A percentile compares a stretch with the other conserved stretches of the same genome.
phyloP scores from a whole-genome alignment of 1,140 invertebrate species.

The Ooceraea biroi region DNA sequence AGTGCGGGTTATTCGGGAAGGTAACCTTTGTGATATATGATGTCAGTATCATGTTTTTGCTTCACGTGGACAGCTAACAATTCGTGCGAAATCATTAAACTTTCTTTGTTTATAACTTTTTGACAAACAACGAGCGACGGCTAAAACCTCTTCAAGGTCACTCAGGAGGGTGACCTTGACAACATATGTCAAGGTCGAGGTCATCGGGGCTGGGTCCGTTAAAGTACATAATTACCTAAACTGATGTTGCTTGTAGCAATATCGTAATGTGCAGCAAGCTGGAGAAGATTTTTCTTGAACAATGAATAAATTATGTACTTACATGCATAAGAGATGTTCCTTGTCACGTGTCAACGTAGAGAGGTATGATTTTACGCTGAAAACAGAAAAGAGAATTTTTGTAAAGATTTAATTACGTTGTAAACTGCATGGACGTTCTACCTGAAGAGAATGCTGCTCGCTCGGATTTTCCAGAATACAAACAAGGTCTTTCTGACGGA shows the following conservation, averaged over 20 bases:
- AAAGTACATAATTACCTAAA: not conserved
- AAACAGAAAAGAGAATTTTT: not conserved
- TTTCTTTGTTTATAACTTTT: too few species aligned
- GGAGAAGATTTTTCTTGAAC: not conserved
- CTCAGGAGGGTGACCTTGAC: too few species aligned
- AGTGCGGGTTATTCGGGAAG: too few species aligned
- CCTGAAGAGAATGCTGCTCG: not conserved
- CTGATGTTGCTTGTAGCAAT: not conserved
- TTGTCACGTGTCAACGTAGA: not conserved
- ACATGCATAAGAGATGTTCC: not conserved
- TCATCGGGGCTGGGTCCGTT: too few species aligned
- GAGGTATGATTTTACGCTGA: not conserved
- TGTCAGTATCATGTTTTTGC: too few species aligned
- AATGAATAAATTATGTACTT: constrained; percentile 15
- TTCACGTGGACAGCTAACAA: too few species aligned
- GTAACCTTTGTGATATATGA: too few species aligned
- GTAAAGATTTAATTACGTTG: not conserved
- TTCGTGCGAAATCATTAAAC: too few species aligned
- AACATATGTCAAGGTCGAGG: too few species aligned
- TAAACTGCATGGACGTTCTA: not conserved
- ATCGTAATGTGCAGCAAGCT: not conserved
- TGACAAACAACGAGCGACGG: too few species aligned
- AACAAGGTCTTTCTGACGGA: constrained; percentile 8
- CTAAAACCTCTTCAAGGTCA: too few species aligned
- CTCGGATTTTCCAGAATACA: not conserved